Evolutionary conservation across 2,797 vertebrate genomes (phyloP), one percentile per base, ranked within the genome.

Genomic region (Brachymystax lenok): DNA sequence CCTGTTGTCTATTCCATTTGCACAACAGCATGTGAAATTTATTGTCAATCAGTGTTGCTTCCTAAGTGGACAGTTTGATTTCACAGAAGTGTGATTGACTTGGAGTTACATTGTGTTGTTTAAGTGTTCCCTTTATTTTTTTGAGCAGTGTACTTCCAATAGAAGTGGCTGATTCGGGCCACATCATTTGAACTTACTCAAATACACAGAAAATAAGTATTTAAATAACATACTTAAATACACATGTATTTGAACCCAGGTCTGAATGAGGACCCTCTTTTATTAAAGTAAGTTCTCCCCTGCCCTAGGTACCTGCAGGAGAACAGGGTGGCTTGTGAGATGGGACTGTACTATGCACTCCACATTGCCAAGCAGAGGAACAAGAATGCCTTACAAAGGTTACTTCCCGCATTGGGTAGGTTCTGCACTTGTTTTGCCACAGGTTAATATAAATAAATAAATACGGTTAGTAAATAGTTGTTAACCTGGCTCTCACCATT

Each of bases 351-450:
- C 87, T 99, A 99, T 0, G 91, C 97, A 2, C 95, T 99, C 59
- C 98, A 99, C 86, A 95, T 99, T 30, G 96, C 97, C 56, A 99
- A 98, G 82, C 95, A 95, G 89, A 94, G 98, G 89, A 99, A 99
- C 89, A 98, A 95, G 89, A 99, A 99, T 1, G 97, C 97, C 10
- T 91, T 99, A 12, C 96, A 97, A 35, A 94, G 98, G 76, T 87
- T 99, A 12, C 92, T 99, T 3, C 97, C 97, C 0, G 93, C 95
- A 0, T 89, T 99, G 0, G 95, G 98, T 99, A 76, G 95, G 95
- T 61, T n/a, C 51, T 5, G 10, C 27, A n/a, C 12, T 21, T 5
- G 10, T 71, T 24, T 21, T 69, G 54, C 12, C 35, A 3, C 16
- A 16, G 1, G 30, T 24, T 67, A 24, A 7, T 28, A 16, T 21